Base-by-base conservation (phyloP, 2,797 vertebrate genomes). In the Chaenodraco wilsoni region DNA sequence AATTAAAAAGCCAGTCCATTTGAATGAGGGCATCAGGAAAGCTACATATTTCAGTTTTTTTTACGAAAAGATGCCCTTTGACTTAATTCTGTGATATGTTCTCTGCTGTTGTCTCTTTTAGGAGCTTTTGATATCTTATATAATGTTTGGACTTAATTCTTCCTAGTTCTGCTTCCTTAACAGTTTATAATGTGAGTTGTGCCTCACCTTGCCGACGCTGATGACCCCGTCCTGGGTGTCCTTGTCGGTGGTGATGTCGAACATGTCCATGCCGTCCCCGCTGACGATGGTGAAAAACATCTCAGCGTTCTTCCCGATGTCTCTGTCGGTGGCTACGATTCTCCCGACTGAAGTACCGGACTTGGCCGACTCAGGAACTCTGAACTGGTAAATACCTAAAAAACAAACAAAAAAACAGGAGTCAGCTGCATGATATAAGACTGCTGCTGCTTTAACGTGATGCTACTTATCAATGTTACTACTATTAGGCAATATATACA, bases 151-250 rank as follows among this genome's bases (percentile, higher is more conserved):
- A 54, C 5, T 3, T 17, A 44, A 54, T 23, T 61, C 16, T n/a
- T 27, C 0, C 1, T 23, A 3, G 27, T 62, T 52, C 3, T 45
- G 41, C 10, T 37, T 57, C 33, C 6, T 9, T 37, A 37, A 9
- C 8, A 37, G 5, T 58, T 52, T 58, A 23, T 11, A 31, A 55
- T 37, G 33, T 37, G 33, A 14, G 11, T 14, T 33, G 1, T 13
- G 21, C 12, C 11, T n/a, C 79, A 99, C 98, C 97, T 98, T 98
- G 92, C 93, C 96, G 79, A 98, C 93, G 4, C 91, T 95, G 84
- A 99, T 91, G 66, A 98, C 83, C 58, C 97, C 98, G 87, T 98
- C 96, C 84, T 99, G 98, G 0, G 96, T 98, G 54, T 94, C 90
- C 85, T 91, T 94, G 90, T 99, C 95, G 0, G 96, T 97, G 82